Evolutionary conservation across 2,797 vertebrate species (phyloP), one percentile per base, ranked within the genome.

Genomic region (Streptopelia turtur): DNA sequence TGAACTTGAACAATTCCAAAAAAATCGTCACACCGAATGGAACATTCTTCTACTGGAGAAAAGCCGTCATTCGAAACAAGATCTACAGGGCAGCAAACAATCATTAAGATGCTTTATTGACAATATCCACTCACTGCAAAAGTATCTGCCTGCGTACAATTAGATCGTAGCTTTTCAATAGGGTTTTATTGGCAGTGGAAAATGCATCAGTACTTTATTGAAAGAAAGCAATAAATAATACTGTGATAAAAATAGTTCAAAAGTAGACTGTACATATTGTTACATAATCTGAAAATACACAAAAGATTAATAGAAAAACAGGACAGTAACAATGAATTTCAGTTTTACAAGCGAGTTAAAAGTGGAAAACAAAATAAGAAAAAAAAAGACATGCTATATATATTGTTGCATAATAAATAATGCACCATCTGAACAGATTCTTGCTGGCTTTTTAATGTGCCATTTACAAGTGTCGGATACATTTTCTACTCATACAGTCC

Each of bases 161-260:
- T 95, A 96, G 60, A 65, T 83, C 89, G 87, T 57, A 92, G 94
- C 87, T 94, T 85, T 93, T 78, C 94, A 87, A 95, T 49, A 96
- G 91, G 57, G 77, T 96, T 96, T 97, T 97, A 98, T 97, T 98
- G 98, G 98, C 98, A 98, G 99, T 99, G 98, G 98, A 99, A 99
- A 99, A 97, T 98, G 98, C 98, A 99, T 99, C 99, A 99, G 99
- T 98, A 99, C 98, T 99, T 99, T 99, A 99, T 99, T 99, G 99
- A 99, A 99, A 99, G 98, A 98, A 99, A 99, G 98, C 98, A 99
- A 99, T 99, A 99, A 99, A 99, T 99, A 99, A 99, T 99, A 99
- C 99, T 99, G 99, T 99, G 99, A 99, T 99, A 99, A 99, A 99
- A 99, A 99, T 98, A 99, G 99, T 98, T 99, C 98, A 98, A 99